Evolutionary conservation across 1,140 invertebrate species (phyloP).

Genomic region (Hypothenemus hampei): DNA sequence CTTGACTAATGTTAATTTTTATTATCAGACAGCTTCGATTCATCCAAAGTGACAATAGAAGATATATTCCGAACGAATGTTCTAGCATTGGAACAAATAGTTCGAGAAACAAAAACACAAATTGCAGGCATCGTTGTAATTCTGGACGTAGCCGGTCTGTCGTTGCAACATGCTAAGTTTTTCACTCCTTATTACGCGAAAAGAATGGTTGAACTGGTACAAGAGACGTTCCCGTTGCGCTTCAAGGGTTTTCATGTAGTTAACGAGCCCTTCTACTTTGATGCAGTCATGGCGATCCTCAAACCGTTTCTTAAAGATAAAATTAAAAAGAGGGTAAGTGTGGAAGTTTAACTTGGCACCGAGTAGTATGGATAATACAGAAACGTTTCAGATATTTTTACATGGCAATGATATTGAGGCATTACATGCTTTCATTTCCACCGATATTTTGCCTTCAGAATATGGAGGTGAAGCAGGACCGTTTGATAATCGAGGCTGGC

Average conservation of each 20-base stretch:
- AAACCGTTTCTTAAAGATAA: conserved; percentile 59
- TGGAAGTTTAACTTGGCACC: neutral
- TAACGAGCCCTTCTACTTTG: conserved; percentile 59
- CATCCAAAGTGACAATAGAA: conserved; percentile 44
- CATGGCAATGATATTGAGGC: conserved; percentile 52
- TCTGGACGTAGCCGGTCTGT: conserved; percentile 48
- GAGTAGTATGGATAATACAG: neutral
- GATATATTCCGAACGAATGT: conserved; percentile 49
- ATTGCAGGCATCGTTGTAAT: conserved; percentile 47
- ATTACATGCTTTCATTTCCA: conserved; percentile 47
- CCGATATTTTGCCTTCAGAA: conserved; percentile 50
- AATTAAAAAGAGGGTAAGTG: conserved; percentile 53
- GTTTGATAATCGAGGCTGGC: conserved; percentile 46
- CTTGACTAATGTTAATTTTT: neutral
- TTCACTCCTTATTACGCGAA: conserved; percentile 48
- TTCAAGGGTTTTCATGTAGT: conserved; percentile 59
- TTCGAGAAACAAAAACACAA: conserved; percentile 47
- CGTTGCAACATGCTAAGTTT: conserved; percentile 48
- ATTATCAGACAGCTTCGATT: conserved; percentile 47
- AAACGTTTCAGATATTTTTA: conserved; percentile 45
- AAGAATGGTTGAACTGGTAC: conserved; percentile 46
- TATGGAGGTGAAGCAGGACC: conserved; percentile 52
- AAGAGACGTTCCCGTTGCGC: conserved; percentile 57
- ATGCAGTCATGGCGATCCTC: conserved; percentile 54
- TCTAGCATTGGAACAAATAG: conserved; percentile 47